Evolutionary conservation across 1,140 invertebrate genomes (phyloP).

Genomic region (Nymphalis io): DNA sequence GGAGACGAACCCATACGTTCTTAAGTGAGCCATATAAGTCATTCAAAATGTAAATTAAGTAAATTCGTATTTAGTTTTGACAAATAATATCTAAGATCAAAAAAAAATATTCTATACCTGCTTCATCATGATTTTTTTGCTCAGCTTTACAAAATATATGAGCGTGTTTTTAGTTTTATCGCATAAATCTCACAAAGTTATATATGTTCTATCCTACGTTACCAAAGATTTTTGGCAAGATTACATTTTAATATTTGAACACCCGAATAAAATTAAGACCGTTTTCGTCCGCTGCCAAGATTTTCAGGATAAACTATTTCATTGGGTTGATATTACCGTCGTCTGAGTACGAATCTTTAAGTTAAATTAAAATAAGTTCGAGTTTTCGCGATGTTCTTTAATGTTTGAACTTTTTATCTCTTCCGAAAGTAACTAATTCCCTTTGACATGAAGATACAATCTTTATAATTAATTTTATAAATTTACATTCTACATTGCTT

Average conservation of each 20-base stretch:
- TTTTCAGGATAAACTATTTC: constrained; percentile 27
- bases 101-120: too few relatives aligned
- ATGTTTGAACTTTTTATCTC: background rate
- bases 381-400: constrained; percentile 4
- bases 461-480: too few relatives aligned
- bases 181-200: background rate
- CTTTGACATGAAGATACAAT: too few relatives aligned
- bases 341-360: constrained; percentile 7
- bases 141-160: constrained; percentile 20
- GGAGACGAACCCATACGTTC: background rate
- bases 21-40: constrained; percentile 3
- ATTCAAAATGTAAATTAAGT: background rate
- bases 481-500: too few relatives aligned
- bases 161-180: constrained; percentile 8
- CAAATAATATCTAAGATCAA: constrained; percentile 1
- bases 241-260: constrained; percentile 41
- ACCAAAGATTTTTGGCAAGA: constrained; percentile 37
- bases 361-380: constrained; percentile 8
- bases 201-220: constrained; percentile 12
- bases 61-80: background rate
- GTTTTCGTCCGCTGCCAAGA: constrained; percentile 32
- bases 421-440: too few relatives aligned
- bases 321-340: constrained; percentile 24
- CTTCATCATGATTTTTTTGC: constrained; percentile 3
- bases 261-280: constrained; percentile 36